phyloP scores from a whole-genome alignment of 2,888 invertebrate species.

The Caenorhabditis sp. region DNA sequence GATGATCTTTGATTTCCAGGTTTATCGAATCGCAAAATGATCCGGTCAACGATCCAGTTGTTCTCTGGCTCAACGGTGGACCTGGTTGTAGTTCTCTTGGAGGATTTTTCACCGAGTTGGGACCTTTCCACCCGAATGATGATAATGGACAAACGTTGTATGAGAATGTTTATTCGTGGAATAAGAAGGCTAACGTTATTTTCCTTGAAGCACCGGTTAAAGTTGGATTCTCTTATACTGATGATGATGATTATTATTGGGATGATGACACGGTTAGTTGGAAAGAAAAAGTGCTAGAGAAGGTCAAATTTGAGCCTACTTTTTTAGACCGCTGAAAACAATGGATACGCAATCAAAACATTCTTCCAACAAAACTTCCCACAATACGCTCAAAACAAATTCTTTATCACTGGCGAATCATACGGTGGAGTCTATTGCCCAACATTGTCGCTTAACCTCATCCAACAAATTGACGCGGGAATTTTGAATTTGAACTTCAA shows the following conservation, averaged over 20 bases:
- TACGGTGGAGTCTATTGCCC: constrained; percentile 62
- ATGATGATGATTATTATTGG: constrained; percentile 47
- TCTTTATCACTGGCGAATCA: constrained; percentile 70
- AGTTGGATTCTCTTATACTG: constrained; percentile 74
- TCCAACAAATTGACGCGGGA: constrained; percentile 43
- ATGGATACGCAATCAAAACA: constrained; percentile 72
- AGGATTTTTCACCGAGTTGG: constrained; percentile 59
- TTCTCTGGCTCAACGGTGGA: constrained; percentile 73
- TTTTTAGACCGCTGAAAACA: constrained; percentile 72
- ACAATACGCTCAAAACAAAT: constrained; percentile 71
- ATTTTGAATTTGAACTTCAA: constrained; percentile 45
- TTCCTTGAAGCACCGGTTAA: constrained; percentile 75
- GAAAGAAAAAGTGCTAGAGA: too few species aligned
- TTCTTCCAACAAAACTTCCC: constrained; percentile 73
- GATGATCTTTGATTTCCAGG: neutral
- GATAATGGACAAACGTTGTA: constrained; percentile 62
- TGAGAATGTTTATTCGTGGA: constrained; percentile 68
- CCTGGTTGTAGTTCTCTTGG: constrained; percentile 73
- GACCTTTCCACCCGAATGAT: constrained; percentile 56
- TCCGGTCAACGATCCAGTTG: constrained; percentile 71
- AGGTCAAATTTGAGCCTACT: neutral
- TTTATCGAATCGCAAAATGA: constrained; percentile 60
- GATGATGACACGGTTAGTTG: constrained; percentile 46
- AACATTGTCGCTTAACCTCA: constrained; percentile 35
- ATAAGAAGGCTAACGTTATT: constrained; percentile 73